Evolutionary conservation across 2,113 vertebrate genomes (phyloP), one percentile per base, ranked within the genome.

Genomic region (Sus scrofa): DNA sequence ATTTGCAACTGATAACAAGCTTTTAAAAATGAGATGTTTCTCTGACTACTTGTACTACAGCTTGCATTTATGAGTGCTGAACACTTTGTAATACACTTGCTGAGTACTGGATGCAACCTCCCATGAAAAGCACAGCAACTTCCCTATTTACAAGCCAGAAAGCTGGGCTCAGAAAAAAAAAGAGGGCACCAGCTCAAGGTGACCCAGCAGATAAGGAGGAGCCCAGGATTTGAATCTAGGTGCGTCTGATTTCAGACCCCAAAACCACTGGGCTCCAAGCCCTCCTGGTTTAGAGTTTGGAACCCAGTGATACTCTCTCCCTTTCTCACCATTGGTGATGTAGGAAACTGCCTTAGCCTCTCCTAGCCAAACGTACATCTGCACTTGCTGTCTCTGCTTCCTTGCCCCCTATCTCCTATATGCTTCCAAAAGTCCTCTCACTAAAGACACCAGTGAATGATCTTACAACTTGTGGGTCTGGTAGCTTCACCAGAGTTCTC

Each of bases 1-100:
- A 82, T 95, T 82, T 92, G 65, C 65, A 68, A 56, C 56, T 85
- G 58, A 91, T 81, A 56, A 62, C 44, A 39, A 88, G 30, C 81
- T 77, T 56, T 52, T 16, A 68, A 79, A 77, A 68, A 63, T 37
- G 89, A 77, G 30, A 39, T n/a, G 58, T 16, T n/a, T 18, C 60
- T 75, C 73, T 37, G 56, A 27, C 52, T 71, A 6, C 44, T 77
- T 63, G 67, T 58, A 14, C 18, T 34, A 65, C 27, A 89, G 54
- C 68, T 83, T 92, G 34, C 54, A 18, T 73, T 89, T 86, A 39
- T 67, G 34, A 75, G 68, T 50, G 26, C 60, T 65, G 32, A 71
- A 86, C 62, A 16, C 34, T 75, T 71, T 27, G 50, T 22, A 91
- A 87, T 34, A 58, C 3, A 32, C n/a, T 84, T 81, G 67, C 78